Percentiles rank a stretch among this genome's conserved stretches.
phyloP scores from a whole-genome alignment of 2,113 vertebrate genomes.

The Chloroceryle aenea region DNA sequence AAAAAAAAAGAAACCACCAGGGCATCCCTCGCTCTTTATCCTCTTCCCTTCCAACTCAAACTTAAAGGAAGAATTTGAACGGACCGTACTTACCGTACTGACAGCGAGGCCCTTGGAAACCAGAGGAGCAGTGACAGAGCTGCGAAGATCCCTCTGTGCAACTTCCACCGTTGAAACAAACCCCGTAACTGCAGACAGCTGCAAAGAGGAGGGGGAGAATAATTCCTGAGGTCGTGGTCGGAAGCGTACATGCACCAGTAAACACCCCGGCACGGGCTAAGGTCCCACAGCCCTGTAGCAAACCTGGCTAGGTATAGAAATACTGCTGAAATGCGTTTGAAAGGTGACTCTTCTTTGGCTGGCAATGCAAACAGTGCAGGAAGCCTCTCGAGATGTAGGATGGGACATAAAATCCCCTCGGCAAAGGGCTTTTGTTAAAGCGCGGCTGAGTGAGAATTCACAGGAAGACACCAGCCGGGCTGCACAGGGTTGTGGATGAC shows the following conservation, averaged over 20 bases:
- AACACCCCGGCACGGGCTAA: accelerated
- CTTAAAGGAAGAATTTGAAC: background rate
- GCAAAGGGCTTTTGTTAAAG: background rate
- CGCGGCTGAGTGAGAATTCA: accelerated
- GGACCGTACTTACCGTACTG: slow-evolving; percentile 80
- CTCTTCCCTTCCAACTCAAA: background rate
- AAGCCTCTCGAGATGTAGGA: background rate
- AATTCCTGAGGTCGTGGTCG: accelerated
- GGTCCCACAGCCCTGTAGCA: background rate
- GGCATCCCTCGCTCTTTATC: background rate
- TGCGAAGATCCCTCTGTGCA: slow-evolving; percentile 76
- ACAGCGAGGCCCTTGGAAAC: slow-evolving; percentile 86
- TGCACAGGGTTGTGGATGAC: background rate
- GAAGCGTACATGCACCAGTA: accelerated
- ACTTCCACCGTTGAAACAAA: slow-evolving; percentile 84
- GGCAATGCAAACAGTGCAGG: accelerated
- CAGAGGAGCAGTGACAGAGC: slow-evolving; percentile 81
- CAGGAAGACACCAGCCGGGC: background rate
- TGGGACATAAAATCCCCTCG: background rate
- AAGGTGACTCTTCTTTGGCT: background rate
- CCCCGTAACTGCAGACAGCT: slow-evolving; percentile 74
- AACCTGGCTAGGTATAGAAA: accelerated
- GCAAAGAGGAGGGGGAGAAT: background rate
- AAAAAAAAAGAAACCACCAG: background rate
- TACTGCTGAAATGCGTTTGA: accelerated